Base-by-base conservation (phyloP, 1,140 invertebrate species). In the Cardiocondyla obscurior region DNA sequence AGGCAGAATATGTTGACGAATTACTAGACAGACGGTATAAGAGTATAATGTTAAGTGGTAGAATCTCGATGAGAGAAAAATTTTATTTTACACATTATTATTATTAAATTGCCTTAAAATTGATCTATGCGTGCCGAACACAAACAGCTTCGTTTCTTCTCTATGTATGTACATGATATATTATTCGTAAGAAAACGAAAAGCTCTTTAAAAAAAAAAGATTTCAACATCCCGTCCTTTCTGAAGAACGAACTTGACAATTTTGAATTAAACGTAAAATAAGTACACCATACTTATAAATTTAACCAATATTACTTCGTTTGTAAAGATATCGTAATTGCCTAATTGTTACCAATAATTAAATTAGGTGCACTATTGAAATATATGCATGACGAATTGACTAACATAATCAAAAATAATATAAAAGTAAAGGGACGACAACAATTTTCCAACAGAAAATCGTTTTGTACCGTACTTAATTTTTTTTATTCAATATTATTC, bases 211-310 rank as follows among this genome's bases (percentile, higher is more conserved):
- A 33, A 28, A 58, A 4, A 28, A 33, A 28, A 58, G 46, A 53
- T 42, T 16, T 14, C 4, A 36, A 25, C 3, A 58, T 19, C 16
- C 3, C 3, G 19, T 57, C 36, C 19, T 19, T 16, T 83, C 25
- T 28, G 14, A 83, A 51, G 42, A 74, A 57, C 19, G 30, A 82
- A 72, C 69, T 86, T 72, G 57, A 73, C 58, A 60, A 81, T 82
- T 85, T 82, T 55, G 60, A 82, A 77, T 85, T 82, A 88, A 53
- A 79, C 51, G 85, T 55, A 8, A 82, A 79, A 67, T 88, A 88
- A 88, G 87, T 88, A 88, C 87, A 88, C 79, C 65, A 36, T 81
- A 85, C 73, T 85, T 51, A 25, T 76, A 22, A 88, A 79, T 81
- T 83, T 87, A 33, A 82, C 25, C n/a, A 36, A 69, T 53, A 83